A percentile compares a stretch with the other conserved stretches of the same genome.
phyloP scores from a whole-genome alignment of 1,140 invertebrate species.

The Monochamus saltuarius region DNA sequence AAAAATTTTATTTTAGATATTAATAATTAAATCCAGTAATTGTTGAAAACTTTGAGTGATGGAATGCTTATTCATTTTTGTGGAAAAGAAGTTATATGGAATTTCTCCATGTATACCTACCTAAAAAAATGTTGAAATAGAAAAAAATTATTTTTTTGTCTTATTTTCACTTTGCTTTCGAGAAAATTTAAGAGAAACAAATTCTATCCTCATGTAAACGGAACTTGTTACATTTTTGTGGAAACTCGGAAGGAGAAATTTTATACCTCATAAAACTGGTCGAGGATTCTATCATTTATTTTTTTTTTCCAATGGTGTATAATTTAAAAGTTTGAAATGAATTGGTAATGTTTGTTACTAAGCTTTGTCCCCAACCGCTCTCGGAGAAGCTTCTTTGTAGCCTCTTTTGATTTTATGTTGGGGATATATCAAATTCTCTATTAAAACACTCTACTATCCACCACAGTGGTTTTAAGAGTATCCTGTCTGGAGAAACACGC shows the following conservation, averaged over 20 bases:
- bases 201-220: too few relatives aligned
- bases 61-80: background rate
- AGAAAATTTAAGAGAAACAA: too few relatives aligned
- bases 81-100: background rate
- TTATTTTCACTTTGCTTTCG: too few relatives aligned
- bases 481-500: constrained; percentile 47
- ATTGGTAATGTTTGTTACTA: constrained; percentile 48
- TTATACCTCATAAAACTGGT: too few relatives aligned
- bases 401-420: constrained; percentile 34
- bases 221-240: too few relatives aligned
- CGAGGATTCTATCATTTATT: too few relatives aligned
- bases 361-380: constrained; percentile 51
- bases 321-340: too few relatives aligned
- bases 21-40: too few relatives aligned
- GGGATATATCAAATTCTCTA: constrained; percentile 22
- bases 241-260: too few relatives aligned
- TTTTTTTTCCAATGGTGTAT: too few relatives aligned
- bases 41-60: too few relatives aligned
- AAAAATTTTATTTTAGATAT: constrained; percentile 52
- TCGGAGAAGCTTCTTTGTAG: constrained; percentile 48
- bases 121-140: background rate
- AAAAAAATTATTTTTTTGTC: too few relatives aligned
- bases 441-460: constrained; percentile 21
- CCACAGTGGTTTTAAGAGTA: constrained; percentile 35
- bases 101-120: background rate